phyloP scores from a whole-genome alignment of 2,113 vertebrate genomes.

The Tursiops truncatus region DNA sequence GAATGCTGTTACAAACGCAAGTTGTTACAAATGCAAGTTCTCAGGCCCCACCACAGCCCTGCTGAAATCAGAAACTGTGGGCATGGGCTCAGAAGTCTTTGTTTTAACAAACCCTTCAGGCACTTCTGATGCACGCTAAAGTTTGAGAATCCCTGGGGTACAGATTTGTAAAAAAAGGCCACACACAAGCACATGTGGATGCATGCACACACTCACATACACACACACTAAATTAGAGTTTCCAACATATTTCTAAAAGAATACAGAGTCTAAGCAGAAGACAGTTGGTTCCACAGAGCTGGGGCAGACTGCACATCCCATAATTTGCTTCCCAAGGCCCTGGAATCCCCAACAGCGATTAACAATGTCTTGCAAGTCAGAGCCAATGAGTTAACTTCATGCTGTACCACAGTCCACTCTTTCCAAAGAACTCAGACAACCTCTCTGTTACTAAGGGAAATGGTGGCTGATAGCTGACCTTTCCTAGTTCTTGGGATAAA shows the following conservation, averaged over 20 bases:
- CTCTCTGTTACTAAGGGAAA: neutral
- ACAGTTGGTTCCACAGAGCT: neutral
- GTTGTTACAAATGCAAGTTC: neutral
- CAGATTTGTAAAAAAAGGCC: neutral
- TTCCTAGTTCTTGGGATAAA: neutral
- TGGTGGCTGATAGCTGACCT: neutral
- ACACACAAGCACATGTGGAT: neutral
- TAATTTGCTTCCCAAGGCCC: neutral
- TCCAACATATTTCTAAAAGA: neutral
- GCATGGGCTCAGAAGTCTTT: neutral
- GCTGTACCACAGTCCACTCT: neutral
- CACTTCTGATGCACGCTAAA: neutral
- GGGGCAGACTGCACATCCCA: too few species aligned
- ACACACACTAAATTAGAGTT: neutral
- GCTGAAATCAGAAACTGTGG: neutral
- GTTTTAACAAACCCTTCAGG: neutral
- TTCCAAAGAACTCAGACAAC: neutral
- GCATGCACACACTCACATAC: neutral
- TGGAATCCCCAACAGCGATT: neutral
- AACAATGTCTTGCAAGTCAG: neutral
- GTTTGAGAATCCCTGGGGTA: neutral
- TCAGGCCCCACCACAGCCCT: neutral
- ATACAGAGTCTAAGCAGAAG: neutral
- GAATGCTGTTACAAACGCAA: neutral
- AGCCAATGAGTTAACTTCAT: neutral